Percentiles rank a stretch among this genome's conserved stretches.
These are phyloP conservation scores for Tuta absoluta DNA, from an alignment of 2,888 invertebrate genomes.

Conservation along the genomic window DNA sequence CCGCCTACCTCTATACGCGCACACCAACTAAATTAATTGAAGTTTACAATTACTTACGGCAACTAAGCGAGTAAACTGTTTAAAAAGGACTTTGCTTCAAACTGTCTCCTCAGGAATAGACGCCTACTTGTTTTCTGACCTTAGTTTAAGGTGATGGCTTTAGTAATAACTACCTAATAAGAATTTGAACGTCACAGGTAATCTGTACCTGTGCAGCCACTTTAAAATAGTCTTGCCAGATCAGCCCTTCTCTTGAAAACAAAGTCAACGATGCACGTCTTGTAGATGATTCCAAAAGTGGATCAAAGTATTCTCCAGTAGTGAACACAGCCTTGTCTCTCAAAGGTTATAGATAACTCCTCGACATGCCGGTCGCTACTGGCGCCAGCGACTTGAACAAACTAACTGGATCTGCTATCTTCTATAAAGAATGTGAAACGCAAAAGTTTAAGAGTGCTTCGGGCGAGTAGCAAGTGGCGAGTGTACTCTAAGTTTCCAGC, in stretches of 20 bases:
- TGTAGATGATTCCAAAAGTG: neutral
- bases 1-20: neutral
- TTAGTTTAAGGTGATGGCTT: too few relatives aligned
- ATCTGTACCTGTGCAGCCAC: too few relatives aligned
- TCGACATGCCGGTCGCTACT: neutral
- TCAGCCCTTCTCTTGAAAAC: too few relatives aligned
- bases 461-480: neutral
- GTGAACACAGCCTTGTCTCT: neutral
- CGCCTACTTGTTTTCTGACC: too few relatives aligned
- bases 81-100: neutral
- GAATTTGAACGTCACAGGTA: too few relatives aligned
- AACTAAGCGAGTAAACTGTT: neutral
- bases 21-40: slow-evolving; percentile 1
- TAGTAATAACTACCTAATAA: too few relatives aligned
- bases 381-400: neutral
- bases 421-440: slow-evolving; percentile 9
- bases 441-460: slow-evolving; percentile 10
- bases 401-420: slow-evolving; percentile 3
- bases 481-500: slow-evolving; percentile 11
- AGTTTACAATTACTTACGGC: neutral
- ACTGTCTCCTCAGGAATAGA: too few relatives aligned
- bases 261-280: too few relatives aligned
- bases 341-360: neutral
- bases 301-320: neutral
- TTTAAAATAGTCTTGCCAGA: too few relatives aligned